phyloP scores from a whole-genome alignment of 2,113 vertebrate species.

The Ovis canadensis region DNA sequence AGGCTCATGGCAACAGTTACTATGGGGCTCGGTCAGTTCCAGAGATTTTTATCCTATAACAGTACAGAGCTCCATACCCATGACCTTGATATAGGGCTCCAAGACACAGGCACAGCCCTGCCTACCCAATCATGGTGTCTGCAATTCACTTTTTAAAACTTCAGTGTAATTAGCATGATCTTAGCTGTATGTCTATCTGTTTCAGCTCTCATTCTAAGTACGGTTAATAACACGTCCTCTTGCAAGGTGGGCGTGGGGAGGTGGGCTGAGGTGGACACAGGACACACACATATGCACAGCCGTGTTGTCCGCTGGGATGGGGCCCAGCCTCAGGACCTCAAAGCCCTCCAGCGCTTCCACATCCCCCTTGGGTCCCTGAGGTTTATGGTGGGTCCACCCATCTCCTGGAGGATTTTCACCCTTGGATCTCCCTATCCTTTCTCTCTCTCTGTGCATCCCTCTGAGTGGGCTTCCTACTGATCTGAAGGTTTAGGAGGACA shows the following conservation, averaged over 20 bases:
- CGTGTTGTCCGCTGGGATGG: fast-evolving
- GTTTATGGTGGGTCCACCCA: background rate
- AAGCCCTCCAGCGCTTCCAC: background rate
- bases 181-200: background rate
- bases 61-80: background rate
- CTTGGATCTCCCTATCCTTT: background rate
- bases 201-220: background rate
- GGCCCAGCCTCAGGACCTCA: background rate
- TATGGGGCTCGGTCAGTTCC: background rate
- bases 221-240: background rate
- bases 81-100: background rate
- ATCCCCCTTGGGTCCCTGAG: background rate
- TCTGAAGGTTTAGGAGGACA: background rate
- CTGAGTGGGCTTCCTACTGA: background rate
- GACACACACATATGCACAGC: no score
- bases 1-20: background rate
- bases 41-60: background rate
- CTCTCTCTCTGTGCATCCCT: background rate
- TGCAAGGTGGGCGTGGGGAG: fast-evolving
- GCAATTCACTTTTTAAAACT: background rate
- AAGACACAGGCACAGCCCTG: background rate
- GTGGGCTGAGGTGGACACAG: background rate
- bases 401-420: background rate
- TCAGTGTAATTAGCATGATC: background rate
- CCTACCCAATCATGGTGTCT: background rate